Evolutionary conservation across 2,797 vertebrate genomes (phyloP).

Genomic region (Falco rusticolus): DNA sequence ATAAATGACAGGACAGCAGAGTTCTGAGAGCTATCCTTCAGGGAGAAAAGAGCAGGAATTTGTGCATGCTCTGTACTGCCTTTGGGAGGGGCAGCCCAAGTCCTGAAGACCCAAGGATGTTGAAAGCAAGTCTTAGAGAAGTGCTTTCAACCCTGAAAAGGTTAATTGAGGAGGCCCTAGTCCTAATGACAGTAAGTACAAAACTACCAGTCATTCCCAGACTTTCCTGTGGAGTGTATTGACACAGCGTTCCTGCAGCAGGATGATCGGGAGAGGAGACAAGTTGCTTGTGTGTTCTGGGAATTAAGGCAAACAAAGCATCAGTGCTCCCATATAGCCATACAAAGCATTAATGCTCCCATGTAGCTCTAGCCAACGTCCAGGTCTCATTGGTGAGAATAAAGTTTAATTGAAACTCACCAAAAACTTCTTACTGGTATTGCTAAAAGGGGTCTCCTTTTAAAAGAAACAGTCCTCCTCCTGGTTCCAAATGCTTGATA

Average conservation of each 20-base stretch:
- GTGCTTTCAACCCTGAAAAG: neutral
- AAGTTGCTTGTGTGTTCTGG: neutral
- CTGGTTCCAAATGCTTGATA: neutral
- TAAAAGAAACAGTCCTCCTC: neutral
- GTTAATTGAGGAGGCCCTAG: neutral
- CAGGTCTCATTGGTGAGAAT: neutral
- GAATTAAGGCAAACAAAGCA: neutral
- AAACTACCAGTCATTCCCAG: neutral
- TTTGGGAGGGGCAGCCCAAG: neutral
- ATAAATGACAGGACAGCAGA: fast-evolving
- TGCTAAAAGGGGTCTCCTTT: neutral
- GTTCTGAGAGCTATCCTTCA: neutral
- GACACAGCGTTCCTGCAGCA: neutral
- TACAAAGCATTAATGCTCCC: neutral
- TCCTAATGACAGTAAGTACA: neutral
- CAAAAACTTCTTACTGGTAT: neutral
- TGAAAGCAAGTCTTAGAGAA: neutral
- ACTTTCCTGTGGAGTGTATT: neutral
- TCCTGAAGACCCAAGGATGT: neutral
- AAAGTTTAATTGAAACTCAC: neutral
- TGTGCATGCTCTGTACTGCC: neutral
- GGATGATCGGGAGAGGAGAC: neutral
- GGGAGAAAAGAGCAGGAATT: neutral
- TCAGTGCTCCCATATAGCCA: neutral
- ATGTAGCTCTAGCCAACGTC: neutral